Evolutionary conservation across 2,797 vertebrate genomes (phyloP).

Genomic region (Danio aesculapii): DNA sequence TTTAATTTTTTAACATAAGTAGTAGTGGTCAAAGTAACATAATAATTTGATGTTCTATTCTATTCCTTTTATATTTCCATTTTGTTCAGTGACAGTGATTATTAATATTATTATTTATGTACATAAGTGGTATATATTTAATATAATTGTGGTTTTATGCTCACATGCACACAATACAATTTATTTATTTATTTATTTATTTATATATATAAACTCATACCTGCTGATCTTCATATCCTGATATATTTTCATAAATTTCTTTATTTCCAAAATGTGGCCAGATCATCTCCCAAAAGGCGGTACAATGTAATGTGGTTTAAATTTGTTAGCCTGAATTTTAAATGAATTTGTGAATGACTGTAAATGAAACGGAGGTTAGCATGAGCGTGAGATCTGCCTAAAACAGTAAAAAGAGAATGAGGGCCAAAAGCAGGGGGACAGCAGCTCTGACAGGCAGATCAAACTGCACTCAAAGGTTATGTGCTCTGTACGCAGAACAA

Average conservation of each 20-base stretch:
- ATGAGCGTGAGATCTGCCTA: background rate
- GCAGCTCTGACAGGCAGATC: slow-evolving; percentile 20
- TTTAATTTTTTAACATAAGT: no score
- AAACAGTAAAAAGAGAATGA: background rate
- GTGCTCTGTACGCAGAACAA: slow-evolving; percentile 56
- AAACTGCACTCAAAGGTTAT: slow-evolving; percentile 55
- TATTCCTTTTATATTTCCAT: no score
- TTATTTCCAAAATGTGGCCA: background rate
- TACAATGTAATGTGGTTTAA: background rate
- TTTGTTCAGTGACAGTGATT: no score
- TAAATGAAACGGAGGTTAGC: background rate
- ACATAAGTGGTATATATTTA: no score
- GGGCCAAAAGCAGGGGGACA: background rate
- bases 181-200: no score
- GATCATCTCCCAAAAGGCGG: background rate
- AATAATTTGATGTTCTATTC: no score
- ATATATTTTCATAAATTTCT: background rate
- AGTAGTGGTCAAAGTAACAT: no score
- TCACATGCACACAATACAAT: no score
- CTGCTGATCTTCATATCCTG: background rate
- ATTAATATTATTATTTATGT: no score
- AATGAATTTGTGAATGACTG: background rate
- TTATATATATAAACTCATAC: background rate
- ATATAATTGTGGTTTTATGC: no score
- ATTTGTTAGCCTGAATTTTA: background rate